phyloP scores from a whole-genome alignment of 2,113 vertebrate species.

The Empidonax traillii region DNA sequence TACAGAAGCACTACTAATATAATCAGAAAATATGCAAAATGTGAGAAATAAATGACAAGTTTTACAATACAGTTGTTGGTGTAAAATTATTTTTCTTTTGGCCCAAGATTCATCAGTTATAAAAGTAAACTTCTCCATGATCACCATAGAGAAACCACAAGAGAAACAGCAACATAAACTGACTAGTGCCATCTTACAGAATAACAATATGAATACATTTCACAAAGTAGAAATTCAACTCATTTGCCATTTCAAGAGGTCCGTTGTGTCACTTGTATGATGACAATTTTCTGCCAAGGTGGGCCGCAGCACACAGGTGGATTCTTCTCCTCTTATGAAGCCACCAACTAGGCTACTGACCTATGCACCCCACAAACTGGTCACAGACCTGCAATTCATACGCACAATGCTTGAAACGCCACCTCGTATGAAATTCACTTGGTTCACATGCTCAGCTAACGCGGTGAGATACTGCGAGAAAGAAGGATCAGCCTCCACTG shows the following conservation, averaged over 20 bases:
- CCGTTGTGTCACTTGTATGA: neutral
- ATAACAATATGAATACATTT: neutral
- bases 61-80: neutral
- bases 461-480: constrained; percentile 63
- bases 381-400: constrained; percentile 32
- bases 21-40: neutral
- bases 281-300: neutral
- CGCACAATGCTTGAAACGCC: constrained; percentile 72
- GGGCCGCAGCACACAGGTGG: neutral
- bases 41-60: neutral
- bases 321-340: neutral
- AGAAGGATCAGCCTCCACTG: neutral
- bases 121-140: neutral
- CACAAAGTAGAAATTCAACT: neutral
- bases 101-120: neutral
- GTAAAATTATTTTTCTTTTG: neutral
- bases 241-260: neutral
- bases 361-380: neutral
- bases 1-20: neutral
- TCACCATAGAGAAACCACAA: neutral
- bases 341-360: neutral
- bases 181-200: neutral
- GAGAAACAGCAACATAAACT: neutral
- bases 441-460: constrained; percentile 68
- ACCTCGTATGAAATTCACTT: constrained; percentile 77